These are phyloP conservation scores for Hypsibius dujardini DNA, from an alignment of 1,140 invertebrate genomes.

Conservation along the genomic window DNA sequence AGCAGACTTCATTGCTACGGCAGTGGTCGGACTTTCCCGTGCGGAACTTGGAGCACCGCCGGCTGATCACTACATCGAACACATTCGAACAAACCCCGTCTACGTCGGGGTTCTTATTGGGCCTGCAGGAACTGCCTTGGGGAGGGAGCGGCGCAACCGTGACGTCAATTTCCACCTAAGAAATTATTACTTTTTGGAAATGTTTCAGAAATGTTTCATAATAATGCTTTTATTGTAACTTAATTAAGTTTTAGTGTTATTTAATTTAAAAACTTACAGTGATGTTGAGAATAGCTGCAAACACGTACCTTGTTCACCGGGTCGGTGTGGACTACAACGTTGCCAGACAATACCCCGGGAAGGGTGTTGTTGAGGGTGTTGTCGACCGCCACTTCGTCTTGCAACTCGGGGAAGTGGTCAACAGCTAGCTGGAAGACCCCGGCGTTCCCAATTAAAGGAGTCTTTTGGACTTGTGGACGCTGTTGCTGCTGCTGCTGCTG, in stretches of 20 bases:
- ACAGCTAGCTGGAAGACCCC: neutral
- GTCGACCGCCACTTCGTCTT: too few species aligned
- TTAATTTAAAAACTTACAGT: too few species aligned
- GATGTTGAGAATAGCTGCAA: too few species aligned
- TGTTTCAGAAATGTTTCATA: too few species aligned
- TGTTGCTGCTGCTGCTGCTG: neutral
- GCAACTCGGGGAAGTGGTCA: neutral
- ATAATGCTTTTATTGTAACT: too few species aligned
- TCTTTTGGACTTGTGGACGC: neutral
- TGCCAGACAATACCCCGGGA: constrained; percentile 4
- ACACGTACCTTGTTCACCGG: neutral
- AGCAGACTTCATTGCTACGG: constrained; percentile 6
- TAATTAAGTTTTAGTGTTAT: too few species aligned
- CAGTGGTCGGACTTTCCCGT: neutral
- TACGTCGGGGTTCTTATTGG: neutral
- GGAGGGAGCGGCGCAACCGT: too few species aligned
- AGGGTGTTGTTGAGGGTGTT: neutral
- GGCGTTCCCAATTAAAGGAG: neutral
- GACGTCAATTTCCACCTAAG: too few species aligned
- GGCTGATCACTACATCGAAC: constrained; percentile 11
- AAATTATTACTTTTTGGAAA: too few species aligned
- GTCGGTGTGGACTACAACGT: neutral
- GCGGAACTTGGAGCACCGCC: neutral
- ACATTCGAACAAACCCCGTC: constrained; percentile 2
- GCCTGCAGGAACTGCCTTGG: neutral